Evolutionary conservation across 2,113 vertebrate genomes (phyloP).

Genomic region (Cariama cristata): DNA sequence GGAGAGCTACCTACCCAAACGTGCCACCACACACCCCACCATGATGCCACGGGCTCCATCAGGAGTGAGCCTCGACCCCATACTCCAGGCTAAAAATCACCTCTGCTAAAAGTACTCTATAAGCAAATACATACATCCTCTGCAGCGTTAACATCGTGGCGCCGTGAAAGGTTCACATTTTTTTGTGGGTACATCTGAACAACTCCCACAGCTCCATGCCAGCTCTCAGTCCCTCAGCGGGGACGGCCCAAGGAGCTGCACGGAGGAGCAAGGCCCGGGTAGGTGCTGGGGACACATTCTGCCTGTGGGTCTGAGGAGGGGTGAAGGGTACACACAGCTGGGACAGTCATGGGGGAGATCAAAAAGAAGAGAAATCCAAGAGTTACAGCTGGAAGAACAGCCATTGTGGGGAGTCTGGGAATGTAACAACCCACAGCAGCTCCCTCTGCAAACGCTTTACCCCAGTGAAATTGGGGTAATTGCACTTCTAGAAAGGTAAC

Average conservation of each 20-base stretch:
- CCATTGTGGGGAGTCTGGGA: accelerated
- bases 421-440: accelerated
- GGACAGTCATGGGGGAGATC: accelerated
- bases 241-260: accelerated
- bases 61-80: accelerated
- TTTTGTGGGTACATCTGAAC: not conserved
- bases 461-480: not conserved
- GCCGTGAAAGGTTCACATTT: accelerated
- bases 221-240: accelerated
- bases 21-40: not conserved
- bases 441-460: not conserved
- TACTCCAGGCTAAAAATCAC: not conserved
- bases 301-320: not conserved
- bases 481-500: not conserved
- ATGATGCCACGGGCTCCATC: accelerated
- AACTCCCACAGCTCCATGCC: not conserved
- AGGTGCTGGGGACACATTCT: not conserved
- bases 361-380: not conserved
- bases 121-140: not conserved
- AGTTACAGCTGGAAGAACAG: not conserved
- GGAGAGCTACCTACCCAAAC: not conserved
- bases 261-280: accelerated
- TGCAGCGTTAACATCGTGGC: not conserved
- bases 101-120: not conserved
- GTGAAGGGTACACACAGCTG: not conserved